Evolutionary conservation across 2,888 invertebrate genomes (phyloP), one percentile per base, ranked within the genome.

Genomic region (Tenthredo scrophulariae): DNA sequence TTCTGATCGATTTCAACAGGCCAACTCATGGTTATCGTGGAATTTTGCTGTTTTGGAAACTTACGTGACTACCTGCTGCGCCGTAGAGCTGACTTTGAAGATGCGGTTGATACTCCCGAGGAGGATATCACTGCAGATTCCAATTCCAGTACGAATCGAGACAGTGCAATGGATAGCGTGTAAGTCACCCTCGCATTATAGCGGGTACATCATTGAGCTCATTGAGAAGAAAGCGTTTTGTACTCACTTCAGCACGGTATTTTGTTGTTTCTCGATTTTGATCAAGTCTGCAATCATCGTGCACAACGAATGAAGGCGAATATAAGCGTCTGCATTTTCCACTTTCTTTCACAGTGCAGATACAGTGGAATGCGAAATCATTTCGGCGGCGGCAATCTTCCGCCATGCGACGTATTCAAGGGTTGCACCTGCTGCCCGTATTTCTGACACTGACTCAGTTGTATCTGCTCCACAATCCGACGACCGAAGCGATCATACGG

Each of bases 381-480:
- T 46, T 86, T 70, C 67, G n/a, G 7, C 22, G 62, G n/a, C 72
- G 9, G 43, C 6, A 22, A 29, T 4, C 7, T 75, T 54, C 29
- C 15, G 15, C 65, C 22, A 4, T 33, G 4, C 33, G 4, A 33
- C 2, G 33, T 33, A 33, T 33, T 2, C 33, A 33, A 33, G 33
- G 33, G 33, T 33, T 33, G 4, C 33, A 33, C 5, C 33, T 33
- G 0, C 33, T 33, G 33, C 33, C 33, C 33, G 33, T 33, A 33
- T 33, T 33, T 33, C 33, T 33, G 33, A 33, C n/a, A 95, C 94
- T 87, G 95, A 94, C 29, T 91, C 93, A 82, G 90, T 90, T 40
- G 96, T 96, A 90, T 96, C 96, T 0, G 96, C 96, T 87, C 97
- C 96, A 97, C 94, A 96, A 58, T 95, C 96, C 0, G 96, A 96